Percentiles rank a stretch among this genome's conserved stretches.
phyloP scores from a whole-genome alignment of 2,797 vertebrate genomes.

The Heliangelus exortis region DNA sequence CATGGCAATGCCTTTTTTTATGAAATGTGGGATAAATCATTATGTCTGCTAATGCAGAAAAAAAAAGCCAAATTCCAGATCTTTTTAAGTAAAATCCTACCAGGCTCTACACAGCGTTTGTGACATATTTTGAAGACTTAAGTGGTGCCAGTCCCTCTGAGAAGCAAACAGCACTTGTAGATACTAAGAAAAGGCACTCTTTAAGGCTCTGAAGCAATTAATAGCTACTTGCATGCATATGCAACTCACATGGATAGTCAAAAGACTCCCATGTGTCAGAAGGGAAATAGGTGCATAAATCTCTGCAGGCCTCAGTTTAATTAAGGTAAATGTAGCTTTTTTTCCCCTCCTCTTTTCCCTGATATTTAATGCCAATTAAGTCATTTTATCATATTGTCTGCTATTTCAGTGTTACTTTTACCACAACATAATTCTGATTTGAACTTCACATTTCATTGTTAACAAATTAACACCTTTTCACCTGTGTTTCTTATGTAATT shows the following conservation, averaged over 20 bases:
- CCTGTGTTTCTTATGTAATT: neutral
- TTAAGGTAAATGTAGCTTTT: neutral
- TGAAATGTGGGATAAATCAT: neutral
- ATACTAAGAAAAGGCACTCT: neutral
- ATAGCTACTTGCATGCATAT: neutral
- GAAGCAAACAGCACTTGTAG: neutral
- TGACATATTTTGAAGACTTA: neutral
- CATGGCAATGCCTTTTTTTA: neutral
- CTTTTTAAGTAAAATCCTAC: neutral
- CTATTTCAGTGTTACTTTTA: conserved; percentile 20
- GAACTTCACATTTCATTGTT: conserved; percentile 14
- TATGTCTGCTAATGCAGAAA: neutral
- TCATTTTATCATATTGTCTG: neutral
- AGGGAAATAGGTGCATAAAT: neutral
- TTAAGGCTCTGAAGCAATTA: neutral
- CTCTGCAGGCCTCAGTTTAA: neutral
- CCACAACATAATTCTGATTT: conserved; percentile 32
- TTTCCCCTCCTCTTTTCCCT: neutral
- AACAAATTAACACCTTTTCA: conserved; percentile 19
- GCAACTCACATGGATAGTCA: neutral
- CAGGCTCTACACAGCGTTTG: neutral
- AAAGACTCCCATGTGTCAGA: neutral
- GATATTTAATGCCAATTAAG: neutral
- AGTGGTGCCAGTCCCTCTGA: neutral
- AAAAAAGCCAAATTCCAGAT: neutral